These are phyloP conservation scores for Euwallacea fornicatus DNA, from an alignment of 1,140 invertebrate genomes.

Conservation along the genomic window DNA sequence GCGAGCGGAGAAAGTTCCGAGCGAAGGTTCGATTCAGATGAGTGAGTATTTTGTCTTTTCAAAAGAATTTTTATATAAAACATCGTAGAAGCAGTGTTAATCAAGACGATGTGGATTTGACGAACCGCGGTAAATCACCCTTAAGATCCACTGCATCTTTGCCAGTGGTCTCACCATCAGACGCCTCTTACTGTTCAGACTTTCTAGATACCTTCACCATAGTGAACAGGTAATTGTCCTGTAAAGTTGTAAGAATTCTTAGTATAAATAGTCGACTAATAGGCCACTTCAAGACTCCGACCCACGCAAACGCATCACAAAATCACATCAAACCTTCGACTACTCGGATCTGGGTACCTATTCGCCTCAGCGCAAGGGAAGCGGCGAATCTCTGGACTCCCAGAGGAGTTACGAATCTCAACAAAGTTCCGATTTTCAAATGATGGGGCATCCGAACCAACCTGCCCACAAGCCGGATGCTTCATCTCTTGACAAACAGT, in stretches of 20 bases:
- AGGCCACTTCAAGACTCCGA: constrained; percentile 54
- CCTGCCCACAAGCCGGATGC: constrained; percentile 37
- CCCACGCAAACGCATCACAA: constrained; percentile 59
- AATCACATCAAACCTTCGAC: constrained; percentile 57
- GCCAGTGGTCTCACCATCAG: constrained; percentile 42
- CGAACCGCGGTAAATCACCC: constrained; percentile 21
- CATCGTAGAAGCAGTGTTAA: no score
- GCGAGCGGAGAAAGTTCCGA: no score
- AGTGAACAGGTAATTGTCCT: constrained; percentile 21
- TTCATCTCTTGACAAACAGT: constrained; percentile 37
- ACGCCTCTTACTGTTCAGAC: constrained; percentile 13
- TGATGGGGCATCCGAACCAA: constrained; percentile 34
- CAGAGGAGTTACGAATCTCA: constrained; percentile 50
- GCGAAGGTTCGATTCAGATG: constrained; percentile 49
- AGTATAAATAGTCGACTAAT: neutral
- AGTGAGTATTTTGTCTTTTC: constrained; percentile 42
- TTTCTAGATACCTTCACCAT: constrained; percentile 24
- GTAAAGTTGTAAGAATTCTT: no score
- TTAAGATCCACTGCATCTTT: constrained; percentile 48
- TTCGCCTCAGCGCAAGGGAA: constrained; percentile 55
- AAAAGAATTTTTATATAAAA: no score
- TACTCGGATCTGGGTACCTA: constrained; percentile 49
- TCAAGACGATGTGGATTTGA: no score
- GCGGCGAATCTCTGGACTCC: constrained; percentile 60
- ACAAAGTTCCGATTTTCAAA: constrained; percentile 45